Evolutionary conservation across 2,888 invertebrate genomes (phyloP).

Genomic region (Drosophila affinis): DNA sequence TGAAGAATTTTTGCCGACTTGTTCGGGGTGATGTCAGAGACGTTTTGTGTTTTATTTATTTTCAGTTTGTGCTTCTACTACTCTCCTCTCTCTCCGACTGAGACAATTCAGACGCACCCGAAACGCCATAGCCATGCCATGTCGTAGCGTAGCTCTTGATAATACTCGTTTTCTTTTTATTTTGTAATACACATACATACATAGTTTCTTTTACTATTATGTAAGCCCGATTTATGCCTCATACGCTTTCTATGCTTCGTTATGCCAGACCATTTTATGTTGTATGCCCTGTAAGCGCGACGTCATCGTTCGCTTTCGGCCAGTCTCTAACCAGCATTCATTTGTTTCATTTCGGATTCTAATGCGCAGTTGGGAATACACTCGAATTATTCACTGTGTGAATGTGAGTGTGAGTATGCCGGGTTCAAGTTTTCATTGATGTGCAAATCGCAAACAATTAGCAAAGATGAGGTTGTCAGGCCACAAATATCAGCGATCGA

Average conservation of each 20-base stretch:
- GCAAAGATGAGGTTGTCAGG: slow-evolving; percentile 29
- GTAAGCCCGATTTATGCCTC: slow-evolving; percentile 35
- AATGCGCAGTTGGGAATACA: slow-evolving; percentile 30
- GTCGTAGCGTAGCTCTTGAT: not conserved
- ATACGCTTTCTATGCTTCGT: slow-evolving; percentile 13
- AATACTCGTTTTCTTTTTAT: not conserved
- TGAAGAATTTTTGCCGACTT: slow-evolving; percentile 41
- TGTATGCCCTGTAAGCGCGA: slow-evolving; percentile 16
- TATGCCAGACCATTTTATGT: slow-evolving; percentile 22
- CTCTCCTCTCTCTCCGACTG: not conserved
- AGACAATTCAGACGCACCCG: slow-evolving; percentile 12
- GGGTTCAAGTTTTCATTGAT: slow-evolving; percentile 16
- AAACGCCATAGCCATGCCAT: not conserved
- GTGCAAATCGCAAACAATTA: slow-evolving; percentile 40
- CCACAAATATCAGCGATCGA: slow-evolving; percentile 5
- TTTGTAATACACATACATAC: slow-evolving; percentile 14
- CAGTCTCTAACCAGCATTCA: slow-evolving; percentile 15
- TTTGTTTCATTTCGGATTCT: slow-evolving; percentile 18
- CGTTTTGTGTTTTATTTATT: slow-evolving; percentile 30
- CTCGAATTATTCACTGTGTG: slow-evolving; percentile 7
- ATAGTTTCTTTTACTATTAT: slow-evolving; percentile 38
- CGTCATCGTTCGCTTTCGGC: slow-evolving; percentile 1
- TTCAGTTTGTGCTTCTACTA: slow-evolving; percentile 26
- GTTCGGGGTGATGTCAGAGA: slow-evolving; percentile 72
- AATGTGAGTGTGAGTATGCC: not conserved